Base-by-base conservation (phyloP, 2,888 invertebrate species). In the Pollenia labialis region DNA sequence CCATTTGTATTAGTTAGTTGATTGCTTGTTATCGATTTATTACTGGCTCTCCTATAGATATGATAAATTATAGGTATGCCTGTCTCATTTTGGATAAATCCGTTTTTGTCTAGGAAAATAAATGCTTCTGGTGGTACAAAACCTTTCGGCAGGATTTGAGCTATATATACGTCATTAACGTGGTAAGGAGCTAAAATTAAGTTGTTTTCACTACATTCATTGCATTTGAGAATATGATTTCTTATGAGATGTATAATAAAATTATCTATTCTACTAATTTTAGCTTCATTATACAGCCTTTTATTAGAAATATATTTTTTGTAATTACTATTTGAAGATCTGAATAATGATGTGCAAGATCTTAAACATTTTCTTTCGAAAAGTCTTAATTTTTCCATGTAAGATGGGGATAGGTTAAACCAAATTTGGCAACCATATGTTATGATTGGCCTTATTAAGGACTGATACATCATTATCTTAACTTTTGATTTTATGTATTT, bases 241-340 rank as follows among this genome's bases (percentile, higher is more conserved):
- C 14, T 68, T 68, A 48, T 48, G 23, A 68, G 6, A 8, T 48
- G 48, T 1, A 50, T 68, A 32, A 68, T 68, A 50, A 48, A 68
- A 14, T 10, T 68, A 11, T 58, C 58, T 14, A 72, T 58, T 44
- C 58, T 58, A 40, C 72, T 72, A 8, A 72, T 8, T 72, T 58
- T 56, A 16, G 72, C 18, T 18, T 9, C 11, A 23, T 56, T 46
- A n/a, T 72, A 72, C 14, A 72, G 12, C 23, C 9, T 56, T 18
- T 46, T 16, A 16, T 72, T 72, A 11, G 42, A 72, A 9, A 72
- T 56, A 18, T 58, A 72, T 72, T 72, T 56, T 16, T 23, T 71
- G 54, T 40, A 71, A 52, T 71, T 32, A 32, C 58, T 56, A 23
- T 14, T 56, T 46, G 72, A 16, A 56, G 72, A 72, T 58, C 72